Base-by-base conservation (phyloP, 2,888 invertebrate genomes). In the Agrilus cyanescens region DNA sequence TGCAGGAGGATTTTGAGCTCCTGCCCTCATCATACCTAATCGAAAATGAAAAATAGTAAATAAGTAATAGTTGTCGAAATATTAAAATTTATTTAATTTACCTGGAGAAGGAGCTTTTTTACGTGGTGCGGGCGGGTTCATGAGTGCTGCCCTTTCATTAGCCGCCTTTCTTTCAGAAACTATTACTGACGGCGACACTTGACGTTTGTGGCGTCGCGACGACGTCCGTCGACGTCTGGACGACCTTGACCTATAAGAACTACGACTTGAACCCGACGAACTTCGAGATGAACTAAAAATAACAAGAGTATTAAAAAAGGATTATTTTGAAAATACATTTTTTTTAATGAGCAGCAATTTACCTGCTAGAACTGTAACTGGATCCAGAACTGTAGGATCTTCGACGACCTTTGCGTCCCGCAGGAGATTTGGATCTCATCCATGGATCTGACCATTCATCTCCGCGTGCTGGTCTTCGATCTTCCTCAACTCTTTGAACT, bases 361-460 rank as follows among this genome's bases (percentile, higher is more conserved):
- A 76, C 76, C 72, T 72, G 53, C 76, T 74, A 1, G 73, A 72
- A 13, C 75, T 73, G 53, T 80, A 80, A 44, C 82, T 82, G 25
- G 84, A 83, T 31, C 78, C 80, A 2, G 82, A 80, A 48, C 82
- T 82, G 55, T 83, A 83, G 14, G 83, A 82, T 48, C 78, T 75
- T 49, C 65, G 62, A 40, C 61, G 67, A 6, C 73, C 67, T 48
- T 79, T 77, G 46, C 68, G 73, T 1, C 78, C 70, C 62, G 66
- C 62, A 1, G 79, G 80, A 4, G 80, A 80, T 54, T 81, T 82
- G 3, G 78, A 75, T 29, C 82, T 68, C 82, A 89, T 89, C 94
- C 94, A 95, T 0, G 94, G 94, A 69, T 95, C 94, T 34, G 85
- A 85, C 93, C 94, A 95, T 57, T 93, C 93, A 61, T 94, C 93